Percentiles rank a stretch among this genome's conserved stretches.
These are phyloP conservation scores for Phrynocephalus versicolor DNA, from an alignment of 2,113 vertebrate species.

Conservation along the genomic window DNA sequence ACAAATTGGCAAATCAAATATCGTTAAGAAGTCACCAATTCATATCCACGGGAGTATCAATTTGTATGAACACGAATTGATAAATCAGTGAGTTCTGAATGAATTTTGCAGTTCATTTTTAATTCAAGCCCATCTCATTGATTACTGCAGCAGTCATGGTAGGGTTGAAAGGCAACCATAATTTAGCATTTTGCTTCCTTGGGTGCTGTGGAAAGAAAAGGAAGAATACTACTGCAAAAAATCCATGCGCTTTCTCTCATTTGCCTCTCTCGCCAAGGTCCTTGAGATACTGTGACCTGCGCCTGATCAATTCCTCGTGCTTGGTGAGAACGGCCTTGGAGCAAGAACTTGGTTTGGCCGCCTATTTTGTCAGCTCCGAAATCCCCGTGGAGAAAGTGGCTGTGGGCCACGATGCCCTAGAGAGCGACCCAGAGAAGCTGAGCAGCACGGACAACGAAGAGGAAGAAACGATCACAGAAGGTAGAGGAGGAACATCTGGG, in stretches of 20 bases:
- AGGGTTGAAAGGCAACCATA: not conserved
- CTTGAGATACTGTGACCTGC: conserved; percentile 93
- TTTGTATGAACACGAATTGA: no score
- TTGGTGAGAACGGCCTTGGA: conserved; percentile 90
- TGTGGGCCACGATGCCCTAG: conserved; percentile 77
- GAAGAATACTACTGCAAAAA: not conserved
- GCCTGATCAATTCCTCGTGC: conserved; percentile 91
- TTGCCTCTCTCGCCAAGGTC: conserved; percentile 78
- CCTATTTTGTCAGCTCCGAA: conserved; percentile 88
- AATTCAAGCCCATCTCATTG: no score
- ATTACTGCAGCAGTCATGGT: not conserved
- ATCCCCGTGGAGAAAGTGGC: conserved; percentile 71
- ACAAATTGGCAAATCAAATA: no score
- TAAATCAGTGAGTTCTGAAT: no score
- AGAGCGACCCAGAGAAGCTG: conserved; percentile 93
- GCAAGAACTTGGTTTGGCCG: conserved; percentile 94
- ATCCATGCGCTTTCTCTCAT: conserved; percentile 2
- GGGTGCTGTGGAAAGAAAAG: not conserved
- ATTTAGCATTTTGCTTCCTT: not conserved
- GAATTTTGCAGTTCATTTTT: no score
- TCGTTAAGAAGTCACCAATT: no score
- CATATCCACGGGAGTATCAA: no score
- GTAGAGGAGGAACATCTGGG: conserved; percentile 67
- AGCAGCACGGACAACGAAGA: conserved; percentile 96
- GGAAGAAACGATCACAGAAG: conserved; percentile 83